Evolutionary conservation across 2,888 invertebrate genomes (phyloP), one percentile per base, ranked within the genome.

Genomic region (Chloroclystis v-ata): DNA sequence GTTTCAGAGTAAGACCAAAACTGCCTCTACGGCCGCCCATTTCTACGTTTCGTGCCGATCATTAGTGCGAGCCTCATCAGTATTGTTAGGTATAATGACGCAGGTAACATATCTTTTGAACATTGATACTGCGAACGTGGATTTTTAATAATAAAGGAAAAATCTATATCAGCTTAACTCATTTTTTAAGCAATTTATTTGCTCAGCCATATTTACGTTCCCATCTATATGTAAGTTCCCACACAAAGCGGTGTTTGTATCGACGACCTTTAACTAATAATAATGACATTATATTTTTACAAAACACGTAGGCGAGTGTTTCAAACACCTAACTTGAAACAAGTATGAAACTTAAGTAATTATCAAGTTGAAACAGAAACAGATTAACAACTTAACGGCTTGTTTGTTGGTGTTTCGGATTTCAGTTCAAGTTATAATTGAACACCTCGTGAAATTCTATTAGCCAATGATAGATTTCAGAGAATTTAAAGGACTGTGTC

Each of bases 71-170:
- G 43, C 42, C 35, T 24, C 39, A 50, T 43, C 28, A 14, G 43
- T 43, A 46, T 50, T 50, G 50, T 50, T 50, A 10, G n/a, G 24
- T 14, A 43, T 50, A 46, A 47, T 46, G 46, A 26, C 24, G 26
- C 1, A 24, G 11, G 38, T 30, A 35, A 35, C 35, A n/a, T 35
- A 30, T 39, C 30, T 12, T 33, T 37, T 39, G 26, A 39, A 38
- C 32, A 46, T 46, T 35, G 39, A 46, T 46, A 38, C 16, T 13
- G 11, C 32, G 32, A 33, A 33, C 14, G 33, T n/a, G 25, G 25
- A 32, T 7, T 1, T 35, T 20, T 2, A 28, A 9, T 6, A 26
- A 6, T 8, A 26, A 26, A 4, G 9, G 8, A 8, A 8, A 2
- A 9, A 6, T 26, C 8, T 9, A 26, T 26, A 2, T 8, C n/a